These are phyloP conservation scores for Clarias fuscus DNA, from an alignment of 2,797 vertebrate genomes.

Conservation along the genomic window DNA sequence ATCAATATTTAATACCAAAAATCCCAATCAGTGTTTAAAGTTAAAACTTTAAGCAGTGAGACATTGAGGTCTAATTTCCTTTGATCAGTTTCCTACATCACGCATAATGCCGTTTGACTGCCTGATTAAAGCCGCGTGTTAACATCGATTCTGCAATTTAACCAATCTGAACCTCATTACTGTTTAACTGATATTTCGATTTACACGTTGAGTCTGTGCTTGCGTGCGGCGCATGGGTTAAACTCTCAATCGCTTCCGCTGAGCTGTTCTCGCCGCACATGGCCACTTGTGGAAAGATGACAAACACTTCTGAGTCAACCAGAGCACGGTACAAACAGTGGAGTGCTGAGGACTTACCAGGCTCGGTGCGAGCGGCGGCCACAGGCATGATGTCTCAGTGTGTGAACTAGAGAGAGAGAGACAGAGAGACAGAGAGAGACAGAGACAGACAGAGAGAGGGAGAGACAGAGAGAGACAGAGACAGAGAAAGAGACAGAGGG, in stretches of 20 bases:
- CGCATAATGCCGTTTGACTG: not conserved
- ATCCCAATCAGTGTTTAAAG: too few species aligned
- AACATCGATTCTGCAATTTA: too few species aligned
- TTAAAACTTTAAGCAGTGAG: not conserved
- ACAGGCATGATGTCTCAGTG: conserved; percentile 54
- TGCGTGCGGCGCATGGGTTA: not conserved
- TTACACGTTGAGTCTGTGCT: not conserved
- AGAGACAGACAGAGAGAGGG: not conserved
- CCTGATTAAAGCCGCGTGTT: too few species aligned
- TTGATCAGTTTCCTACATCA: not conserved
- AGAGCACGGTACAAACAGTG: not conserved
- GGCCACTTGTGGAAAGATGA: not conserved
- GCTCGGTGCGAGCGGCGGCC: conserved; percentile 50
- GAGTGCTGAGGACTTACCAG: conserved; percentile 37
- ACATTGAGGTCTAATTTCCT: not conserved
- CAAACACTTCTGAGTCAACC: not conserved
- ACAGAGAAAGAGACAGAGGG: not conserved
- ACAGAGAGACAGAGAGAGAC: not conserved
- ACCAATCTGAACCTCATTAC: too few species aligned
- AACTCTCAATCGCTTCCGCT: not conserved
- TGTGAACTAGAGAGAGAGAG: conserved; percentile 24
- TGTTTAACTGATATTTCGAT: not conserved
- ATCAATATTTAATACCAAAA: not conserved
- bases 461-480: not conserved
- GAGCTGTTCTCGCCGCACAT: not conserved